Evolutionary conservation across 2,113 vertebrate genomes (phyloP).

Genomic region (Toxostoma redivivum): DNA sequence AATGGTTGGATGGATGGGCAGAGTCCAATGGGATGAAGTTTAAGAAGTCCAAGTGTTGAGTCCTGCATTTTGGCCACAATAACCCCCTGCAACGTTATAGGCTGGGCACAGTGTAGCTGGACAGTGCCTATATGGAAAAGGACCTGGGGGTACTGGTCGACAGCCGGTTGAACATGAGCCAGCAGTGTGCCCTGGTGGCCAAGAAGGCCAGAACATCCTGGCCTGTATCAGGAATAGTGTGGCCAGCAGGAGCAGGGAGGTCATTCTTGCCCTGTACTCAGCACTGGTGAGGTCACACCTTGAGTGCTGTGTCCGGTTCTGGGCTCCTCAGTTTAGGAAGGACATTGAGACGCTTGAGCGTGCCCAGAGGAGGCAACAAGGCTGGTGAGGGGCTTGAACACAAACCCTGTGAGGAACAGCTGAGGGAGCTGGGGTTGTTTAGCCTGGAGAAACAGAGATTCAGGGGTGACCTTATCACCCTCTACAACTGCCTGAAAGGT

Average conservation of each 20-base stretch:
- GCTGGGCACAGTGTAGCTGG: background rate
- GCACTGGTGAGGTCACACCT: background rate
- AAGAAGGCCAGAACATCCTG: background rate
- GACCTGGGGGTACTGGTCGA: background rate
- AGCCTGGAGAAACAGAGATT: background rate
- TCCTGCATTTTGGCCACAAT: background rate
- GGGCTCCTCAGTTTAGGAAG: background rate
- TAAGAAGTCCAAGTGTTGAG: background rate
- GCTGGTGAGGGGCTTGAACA: background rate
- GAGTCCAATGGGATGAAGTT: background rate
- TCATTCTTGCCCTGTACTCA: no score
- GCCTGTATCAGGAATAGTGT: background rate
- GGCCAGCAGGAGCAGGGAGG: background rate
- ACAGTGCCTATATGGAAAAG: background rate
- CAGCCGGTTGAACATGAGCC: background rate
- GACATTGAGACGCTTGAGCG: fast-evolving
- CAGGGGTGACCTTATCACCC: background rate
- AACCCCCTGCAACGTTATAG: fast-evolving
- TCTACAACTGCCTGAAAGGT: background rate
- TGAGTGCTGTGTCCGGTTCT: background rate
- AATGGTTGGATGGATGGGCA: background rate
- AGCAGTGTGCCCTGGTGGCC: background rate
- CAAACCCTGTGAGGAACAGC: fast-evolving
- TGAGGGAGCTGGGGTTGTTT: background rate
- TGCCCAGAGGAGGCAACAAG: fast-evolving